These are phyloP conservation scores for Tachystola acroxantha DNA, from an alignment of 2,888 invertebrate species.

Conservation along the genomic window DNA sequence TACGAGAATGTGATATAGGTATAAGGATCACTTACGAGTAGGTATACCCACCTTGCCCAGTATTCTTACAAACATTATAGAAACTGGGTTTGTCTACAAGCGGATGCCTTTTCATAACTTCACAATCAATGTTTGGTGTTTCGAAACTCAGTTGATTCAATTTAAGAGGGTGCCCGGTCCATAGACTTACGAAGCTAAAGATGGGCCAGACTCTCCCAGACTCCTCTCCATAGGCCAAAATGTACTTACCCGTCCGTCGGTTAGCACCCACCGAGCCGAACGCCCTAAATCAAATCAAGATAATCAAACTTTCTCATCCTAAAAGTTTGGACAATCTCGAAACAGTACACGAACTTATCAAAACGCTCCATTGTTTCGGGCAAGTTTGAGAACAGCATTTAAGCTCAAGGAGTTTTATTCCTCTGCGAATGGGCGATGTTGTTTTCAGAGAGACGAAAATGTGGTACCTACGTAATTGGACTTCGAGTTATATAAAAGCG, in stretches of 20 bases:
- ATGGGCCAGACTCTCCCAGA: not conserved
- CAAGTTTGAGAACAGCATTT: slow-evolving; percentile 48
- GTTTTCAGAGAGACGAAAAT: slow-evolving; percentile 15
- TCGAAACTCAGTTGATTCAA: not conserved
- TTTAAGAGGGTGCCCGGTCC: not conserved
- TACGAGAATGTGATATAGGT: no score
- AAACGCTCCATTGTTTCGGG: slow-evolving; percentile 43
- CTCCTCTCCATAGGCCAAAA: not conserved
- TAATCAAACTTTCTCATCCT: slow-evolving; percentile 23
- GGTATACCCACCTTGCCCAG: no score
- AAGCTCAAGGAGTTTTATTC: slow-evolving; percentile 49
- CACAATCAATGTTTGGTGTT: not conserved
- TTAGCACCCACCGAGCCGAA: slow-evolving; percentile 1
- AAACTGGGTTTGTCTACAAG: no score
- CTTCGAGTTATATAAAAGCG: no score
- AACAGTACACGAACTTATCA: slow-evolving; percentile 39
- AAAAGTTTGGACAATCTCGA: slow-evolving; percentile 32
- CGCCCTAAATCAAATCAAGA: slow-evolving; percentile 15
- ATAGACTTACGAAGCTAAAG: not conserved
- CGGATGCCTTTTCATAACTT: no score
- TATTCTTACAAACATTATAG: no score
- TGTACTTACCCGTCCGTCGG: slow-evolving; percentile 3
- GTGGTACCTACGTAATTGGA: not conserved
- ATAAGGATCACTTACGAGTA: no score
- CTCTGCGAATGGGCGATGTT: slow-evolving; percentile 44